phyloP scores from a whole-genome alignment of 2,888 invertebrate species.

The Carpatolechia fugitivella region DNA sequence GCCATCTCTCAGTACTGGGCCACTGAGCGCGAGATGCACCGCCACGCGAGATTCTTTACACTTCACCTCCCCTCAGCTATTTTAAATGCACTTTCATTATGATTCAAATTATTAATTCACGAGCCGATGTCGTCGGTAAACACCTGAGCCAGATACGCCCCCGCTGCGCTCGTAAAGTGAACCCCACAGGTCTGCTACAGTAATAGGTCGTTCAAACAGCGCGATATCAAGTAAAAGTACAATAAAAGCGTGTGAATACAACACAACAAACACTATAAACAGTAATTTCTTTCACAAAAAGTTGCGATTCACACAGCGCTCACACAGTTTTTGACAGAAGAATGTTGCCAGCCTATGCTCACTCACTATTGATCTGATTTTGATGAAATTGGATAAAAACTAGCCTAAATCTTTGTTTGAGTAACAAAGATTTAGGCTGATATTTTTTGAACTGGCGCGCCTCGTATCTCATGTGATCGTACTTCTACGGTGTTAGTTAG shows the following conservation, averaged over 20 bases:
- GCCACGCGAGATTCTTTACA: constrained; percentile 50
- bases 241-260: constrained; percentile 37
- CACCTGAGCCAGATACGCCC: constrained; percentile 12
- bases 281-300: constrained; percentile 19
- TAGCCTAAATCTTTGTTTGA: too few relatives aligned
- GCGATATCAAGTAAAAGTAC: constrained; percentile 9
- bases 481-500: too few relatives aligned
- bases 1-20: constrained; percentile 50
- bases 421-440: too few relatives aligned
- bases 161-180: constrained; percentile 6
- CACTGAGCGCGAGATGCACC: constrained; percentile 15
- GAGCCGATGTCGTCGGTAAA: constrained; percentile 27
- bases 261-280: constrained; percentile 23
- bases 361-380: too few relatives aligned
- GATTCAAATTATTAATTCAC: constrained; percentile 58
- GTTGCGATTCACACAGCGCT: constrained; percentile 16
- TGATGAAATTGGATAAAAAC: too few relatives aligned
- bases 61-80: constrained; percentile 62
- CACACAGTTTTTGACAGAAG: constrained; percentile 22
- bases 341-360: background rate
- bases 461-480: too few relatives aligned
- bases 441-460: too few relatives aligned
- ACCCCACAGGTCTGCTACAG: background rate
- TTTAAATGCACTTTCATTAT: constrained; percentile 68
- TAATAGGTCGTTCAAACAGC: background rate